Conservation (phyloP, 1,140 invertebrate genomes). For the Drosophila serrata region DNA sequence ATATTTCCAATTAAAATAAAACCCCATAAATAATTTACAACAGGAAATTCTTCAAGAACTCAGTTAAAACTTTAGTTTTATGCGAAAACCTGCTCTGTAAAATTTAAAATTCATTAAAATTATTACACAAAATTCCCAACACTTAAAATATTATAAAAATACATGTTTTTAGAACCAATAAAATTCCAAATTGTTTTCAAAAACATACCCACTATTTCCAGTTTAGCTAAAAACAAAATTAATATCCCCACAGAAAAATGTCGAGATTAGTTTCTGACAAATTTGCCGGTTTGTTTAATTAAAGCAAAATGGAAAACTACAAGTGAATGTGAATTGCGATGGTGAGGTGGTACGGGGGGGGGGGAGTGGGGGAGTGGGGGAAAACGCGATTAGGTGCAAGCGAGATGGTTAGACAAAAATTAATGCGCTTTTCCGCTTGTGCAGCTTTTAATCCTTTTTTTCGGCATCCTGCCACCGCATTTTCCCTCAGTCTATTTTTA, state of each 20-base stretch:
- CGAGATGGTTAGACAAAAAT: constrained; percentile 10
- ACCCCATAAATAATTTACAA: background rate
- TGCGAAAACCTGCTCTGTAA: background rate
- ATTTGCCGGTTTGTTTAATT: constrained; percentile 22
- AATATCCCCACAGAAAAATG: background rate
- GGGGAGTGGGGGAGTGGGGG: background rate
- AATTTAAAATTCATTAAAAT: background rate
- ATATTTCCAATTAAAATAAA: too few species aligned
- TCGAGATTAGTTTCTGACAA: constrained; percentile 4
- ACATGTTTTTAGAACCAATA: too few species aligned
- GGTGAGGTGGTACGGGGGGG: background rate
- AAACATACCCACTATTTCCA: background rate
- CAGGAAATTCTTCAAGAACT: background rate
- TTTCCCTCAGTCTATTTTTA: constrained; percentile 31
- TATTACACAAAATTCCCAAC: background rate
- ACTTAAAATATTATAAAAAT: background rate
- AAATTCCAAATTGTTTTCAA: background rate
- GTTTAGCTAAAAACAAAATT: background rate
- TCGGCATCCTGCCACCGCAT: background rate
- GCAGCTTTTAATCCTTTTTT: constrained; percentile 30
- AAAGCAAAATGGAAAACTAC: background rate
- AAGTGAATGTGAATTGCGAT: background rate
- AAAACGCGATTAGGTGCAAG: constrained; percentile 4
- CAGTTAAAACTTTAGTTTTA: background rate
- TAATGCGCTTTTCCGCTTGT: constrained; percentile 53